Percentiles rank a stretch among this genome's conserved stretches.
These are phyloP conservation scores for Bombus huntii DNA, from an alignment of 1,140 invertebrate species.

Conservation along the genomic window DNA sequence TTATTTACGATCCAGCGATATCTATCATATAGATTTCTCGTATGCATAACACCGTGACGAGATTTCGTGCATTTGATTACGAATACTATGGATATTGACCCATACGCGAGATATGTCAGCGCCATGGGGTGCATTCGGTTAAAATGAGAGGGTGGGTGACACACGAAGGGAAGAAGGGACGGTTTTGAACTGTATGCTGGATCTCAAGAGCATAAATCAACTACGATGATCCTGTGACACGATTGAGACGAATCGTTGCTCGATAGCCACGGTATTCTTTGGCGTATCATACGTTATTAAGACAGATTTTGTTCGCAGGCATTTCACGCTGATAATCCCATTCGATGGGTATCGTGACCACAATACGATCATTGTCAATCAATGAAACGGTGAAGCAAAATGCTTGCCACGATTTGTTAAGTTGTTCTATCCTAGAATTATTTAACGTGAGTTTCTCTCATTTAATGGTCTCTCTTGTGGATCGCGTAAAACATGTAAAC, in stretches of 20 bases:
- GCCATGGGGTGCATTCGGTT: slow-evolving; percentile 25
- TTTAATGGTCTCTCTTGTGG: neutral
- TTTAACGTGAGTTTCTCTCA: neutral
- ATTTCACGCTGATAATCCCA: slow-evolving; percentile 33
- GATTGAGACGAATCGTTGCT: slow-evolving; percentile 42
- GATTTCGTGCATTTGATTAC: neutral
- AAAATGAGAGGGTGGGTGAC: neutral
- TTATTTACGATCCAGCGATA: neutral
- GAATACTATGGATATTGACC: slow-evolving; percentile 15
- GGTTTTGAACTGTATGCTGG: neutral
- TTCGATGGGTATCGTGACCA: neutral
- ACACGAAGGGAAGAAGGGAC: slow-evolving; percentile 14
- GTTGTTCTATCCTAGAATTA: neutral
- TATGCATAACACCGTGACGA: neutral
- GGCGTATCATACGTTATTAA: slow-evolving; percentile 23
- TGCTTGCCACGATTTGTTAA: neutral
- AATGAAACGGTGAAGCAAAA: slow-evolving; percentile 1
- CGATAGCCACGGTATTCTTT: slow-evolving; percentile 18
- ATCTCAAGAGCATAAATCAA: slow-evolving; percentile 17
- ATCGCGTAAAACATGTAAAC: neutral
- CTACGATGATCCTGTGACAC: neutral
- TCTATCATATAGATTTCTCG: neutral
- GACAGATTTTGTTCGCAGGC: slow-evolving; percentile 12
- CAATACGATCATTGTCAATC: neutral
- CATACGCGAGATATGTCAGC: slow-evolving; percentile 1